Evolutionary conservation across 2,888 invertebrate species (phyloP).

Genomic region (Aspidiotus destructor): DNA sequence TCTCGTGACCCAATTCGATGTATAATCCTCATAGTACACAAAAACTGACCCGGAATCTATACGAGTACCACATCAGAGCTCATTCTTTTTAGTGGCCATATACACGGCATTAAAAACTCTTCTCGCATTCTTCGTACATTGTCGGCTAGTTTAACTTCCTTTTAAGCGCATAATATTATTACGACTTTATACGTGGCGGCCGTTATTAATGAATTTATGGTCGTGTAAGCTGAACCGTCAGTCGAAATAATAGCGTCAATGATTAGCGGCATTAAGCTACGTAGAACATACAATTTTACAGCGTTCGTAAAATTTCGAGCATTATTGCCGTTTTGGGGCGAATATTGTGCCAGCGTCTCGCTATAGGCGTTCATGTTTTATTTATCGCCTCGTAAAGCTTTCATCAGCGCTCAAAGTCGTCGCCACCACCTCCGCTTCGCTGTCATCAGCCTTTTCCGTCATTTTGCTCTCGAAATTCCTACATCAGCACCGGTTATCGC

Average conservation of each 20-base stretch:
- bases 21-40: no score
- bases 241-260: constrained; percentile 21
- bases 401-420: background rate
- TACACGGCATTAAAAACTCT: no score
- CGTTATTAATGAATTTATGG: constrained; percentile 25
- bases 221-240: constrained; percentile 22
- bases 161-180: background rate
- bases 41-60: no score
- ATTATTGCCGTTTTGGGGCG: constrained; percentile 30
- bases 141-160: no score
- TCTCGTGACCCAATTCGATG: no score
- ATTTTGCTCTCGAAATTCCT: background rate
- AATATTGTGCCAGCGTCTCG: constrained; percentile 18
- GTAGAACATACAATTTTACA: constrained; percentile 20
- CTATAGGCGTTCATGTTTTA: constrained; percentile 4
- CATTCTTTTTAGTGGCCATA: background rate
- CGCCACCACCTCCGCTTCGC: background rate
- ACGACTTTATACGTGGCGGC: constrained; percentile 3
- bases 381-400: constrained; percentile 16
- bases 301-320: constrained; percentile 32
- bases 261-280: constrained; percentile 25
- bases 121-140: no score
- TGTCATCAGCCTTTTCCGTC: no score
- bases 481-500: background rate
- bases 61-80: no score